Base-by-base conservation (phyloP, 1,140 invertebrate species). In the Lerema accius region DNA sequence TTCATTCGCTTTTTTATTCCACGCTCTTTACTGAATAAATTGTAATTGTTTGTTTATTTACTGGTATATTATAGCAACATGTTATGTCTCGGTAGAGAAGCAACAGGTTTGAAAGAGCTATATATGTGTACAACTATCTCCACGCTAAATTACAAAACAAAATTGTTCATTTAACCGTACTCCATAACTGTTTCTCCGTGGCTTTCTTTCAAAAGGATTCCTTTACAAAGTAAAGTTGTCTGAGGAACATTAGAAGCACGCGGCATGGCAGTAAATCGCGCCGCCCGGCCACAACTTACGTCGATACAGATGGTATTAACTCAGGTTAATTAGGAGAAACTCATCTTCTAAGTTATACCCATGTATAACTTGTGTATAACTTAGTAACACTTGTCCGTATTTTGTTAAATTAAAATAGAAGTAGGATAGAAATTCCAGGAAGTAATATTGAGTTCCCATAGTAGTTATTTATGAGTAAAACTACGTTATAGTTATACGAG, bases 191-290 rank as follows among this genome's bases (percentile, higher is more conserved):
- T 37, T 11, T 11, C 35, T 26, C 28, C 1, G 26, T 37, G 28
- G 28, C 32, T 11, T 37, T 50, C 32, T 35, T 13, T 35, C 42
- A 32, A 13, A 46, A 46, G 53, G 11, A 35, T 16, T 19, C 5
- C 40, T 32, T 56, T 53, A 53, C 17, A 16, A 35, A 56, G 40
- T 56, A 56, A 56, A 56, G 40, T 45, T 53, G 10, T 45, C 13
- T 56, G 40, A 56, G 19, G 6, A 40, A 71, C 82, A 84, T 84
- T 84, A 84, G 76, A 45, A 65, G 65, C 82, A 84, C 78, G 72
- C 75, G 82, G 78, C 62, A 76, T 65, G 65, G 69, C 68, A 80
- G 70, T 84, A 84, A 84, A 84, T 84, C 78, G 71, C 65, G 53
- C 69, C 60, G 67, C 67, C 69, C 63, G 73, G 48, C 55, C 71